Base-by-base conservation (phyloP, 2,888 invertebrate genomes). In the Cataglyphis altisquamis region DNA sequence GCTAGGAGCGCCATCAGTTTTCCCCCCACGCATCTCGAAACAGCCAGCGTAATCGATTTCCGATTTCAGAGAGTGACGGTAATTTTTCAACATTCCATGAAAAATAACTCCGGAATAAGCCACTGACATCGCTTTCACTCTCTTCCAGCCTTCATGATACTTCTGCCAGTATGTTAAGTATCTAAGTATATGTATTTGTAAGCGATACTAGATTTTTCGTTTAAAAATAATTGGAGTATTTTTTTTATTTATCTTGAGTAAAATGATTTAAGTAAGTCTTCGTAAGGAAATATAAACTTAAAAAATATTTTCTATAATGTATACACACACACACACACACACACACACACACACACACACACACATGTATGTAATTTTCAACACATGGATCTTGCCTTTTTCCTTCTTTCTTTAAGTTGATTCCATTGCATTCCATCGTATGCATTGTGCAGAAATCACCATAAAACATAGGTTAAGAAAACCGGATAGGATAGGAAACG, bases 91-190 rank as follows among this genome's bases (percentile, higher is more conserved):
- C 91, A 88, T 87, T 84, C 88, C 84, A 88, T 91, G 93, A 93
- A 93, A 93, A 94, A 94, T 93, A 92, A 93, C 91, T 92, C 89
- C 75, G 88, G 91, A 92, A 93, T 92, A 93, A 94, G 91, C 91
- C 86, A 84, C 81, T 64, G 77, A 66, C 81, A 68, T 39, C 67
- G 75, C 84, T 73, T 74, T 48, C 77, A 55, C 57, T 62, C 45
- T 77, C 55, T 52, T 57, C 55, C 39, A 41, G 48, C 29, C 62
- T 60, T 55, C 48, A 12, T 63, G 66, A 60, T 60, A 57, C 74
- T 48, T 39, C 64, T 45, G 52, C 62, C 41, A 70, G 41, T 72
- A 82, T 70, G 72, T 70, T 78, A 60, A 78, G 45, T 78, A 60
- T 39, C 57, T 67, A 45, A 25, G 18, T 18, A 75, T 74, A 45